These are phyloP conservation scores for Paragorgia papillata DNA, from an alignment of 92 coral and sea anemone genomes.

Conservation along the genomic window DNA sequence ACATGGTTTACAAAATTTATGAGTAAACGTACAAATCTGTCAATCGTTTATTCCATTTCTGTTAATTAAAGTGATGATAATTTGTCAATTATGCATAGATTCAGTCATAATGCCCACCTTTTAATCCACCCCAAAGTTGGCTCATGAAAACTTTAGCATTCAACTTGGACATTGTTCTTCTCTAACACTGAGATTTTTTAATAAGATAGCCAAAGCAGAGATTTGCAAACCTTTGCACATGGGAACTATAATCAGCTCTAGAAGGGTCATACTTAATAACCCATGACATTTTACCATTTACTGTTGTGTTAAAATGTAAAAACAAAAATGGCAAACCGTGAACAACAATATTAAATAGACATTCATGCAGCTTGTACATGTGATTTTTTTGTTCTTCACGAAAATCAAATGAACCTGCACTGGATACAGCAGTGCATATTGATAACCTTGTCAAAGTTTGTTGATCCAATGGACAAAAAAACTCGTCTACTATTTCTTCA, in stretches of 20 bases:
- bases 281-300: constrained; percentile 7
- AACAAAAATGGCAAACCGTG: background rate
- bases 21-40: too few species aligned
- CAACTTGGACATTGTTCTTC: too few species aligned
- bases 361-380: background rate
- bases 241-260: background rate
- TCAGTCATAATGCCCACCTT: too few species aligned
- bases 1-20: too few species aligned
- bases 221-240: background rate
- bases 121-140: too few species aligned
- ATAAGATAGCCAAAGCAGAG: background rate
- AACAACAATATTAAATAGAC: background rate
- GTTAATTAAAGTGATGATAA: too few species aligned
- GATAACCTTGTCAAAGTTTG: background rate
- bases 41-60: too few species aligned
- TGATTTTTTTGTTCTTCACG: background rate
- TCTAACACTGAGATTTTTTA: too few species aligned
- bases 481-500: background rate
- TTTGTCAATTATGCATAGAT: too few species aligned
- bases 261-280: background rate
- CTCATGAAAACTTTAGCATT: too few species aligned
- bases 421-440: background rate
- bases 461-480: background rate
- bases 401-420: constrained; percentile 6
- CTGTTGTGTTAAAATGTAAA: background rate